A percentile compares a stretch with the other conserved stretches of the same genome.
These are phyloP conservation scores for Neopipo cinnamomea DNA, from an alignment of 2,113 vertebrate species.

Conservation along the genomic window DNA sequence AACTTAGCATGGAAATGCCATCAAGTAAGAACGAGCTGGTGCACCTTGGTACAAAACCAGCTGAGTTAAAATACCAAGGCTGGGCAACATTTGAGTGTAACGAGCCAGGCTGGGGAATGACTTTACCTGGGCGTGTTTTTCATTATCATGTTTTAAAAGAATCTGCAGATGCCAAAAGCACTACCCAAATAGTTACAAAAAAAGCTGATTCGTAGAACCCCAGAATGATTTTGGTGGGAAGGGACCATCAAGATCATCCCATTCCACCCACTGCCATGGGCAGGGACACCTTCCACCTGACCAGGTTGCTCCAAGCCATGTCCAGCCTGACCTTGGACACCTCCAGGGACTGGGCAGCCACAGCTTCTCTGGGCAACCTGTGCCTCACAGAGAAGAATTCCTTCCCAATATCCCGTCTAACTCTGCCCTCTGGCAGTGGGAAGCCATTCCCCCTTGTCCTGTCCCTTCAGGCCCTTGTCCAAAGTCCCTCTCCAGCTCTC, in stretches of 20 bases:
- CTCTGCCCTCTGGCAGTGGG: not conserved
- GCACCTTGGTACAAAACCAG: not conserved
- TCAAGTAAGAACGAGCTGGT: not conserved
- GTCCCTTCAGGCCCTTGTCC: not conserved
- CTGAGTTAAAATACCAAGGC: not conserved
- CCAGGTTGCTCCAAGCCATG: accelerated
- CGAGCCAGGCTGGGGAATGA: not conserved
- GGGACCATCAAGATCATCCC: not conserved
- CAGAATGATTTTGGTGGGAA: not conserved
- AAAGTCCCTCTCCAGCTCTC: not conserved
- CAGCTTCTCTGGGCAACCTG: not conserved
- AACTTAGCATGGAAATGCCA: not conserved
- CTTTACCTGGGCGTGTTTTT: not conserved
- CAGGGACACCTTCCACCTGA: not conserved
- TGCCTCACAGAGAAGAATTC: not conserved
- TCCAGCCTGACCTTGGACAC: not conserved
- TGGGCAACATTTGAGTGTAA: not conserved
- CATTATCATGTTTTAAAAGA: not conserved
- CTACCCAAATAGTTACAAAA: not conserved
- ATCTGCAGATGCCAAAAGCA: not conserved
- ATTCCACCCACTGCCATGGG: not conserved
- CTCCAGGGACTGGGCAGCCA: not conserved
- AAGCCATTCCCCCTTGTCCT: not conserved
- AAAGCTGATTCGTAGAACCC: not conserved
- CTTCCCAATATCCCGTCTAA: accelerated